Evolutionary conservation across 1,140 invertebrate genomes (phyloP), one percentile per base, ranked within the genome.

Genomic region (Zophobas morio): DNA sequence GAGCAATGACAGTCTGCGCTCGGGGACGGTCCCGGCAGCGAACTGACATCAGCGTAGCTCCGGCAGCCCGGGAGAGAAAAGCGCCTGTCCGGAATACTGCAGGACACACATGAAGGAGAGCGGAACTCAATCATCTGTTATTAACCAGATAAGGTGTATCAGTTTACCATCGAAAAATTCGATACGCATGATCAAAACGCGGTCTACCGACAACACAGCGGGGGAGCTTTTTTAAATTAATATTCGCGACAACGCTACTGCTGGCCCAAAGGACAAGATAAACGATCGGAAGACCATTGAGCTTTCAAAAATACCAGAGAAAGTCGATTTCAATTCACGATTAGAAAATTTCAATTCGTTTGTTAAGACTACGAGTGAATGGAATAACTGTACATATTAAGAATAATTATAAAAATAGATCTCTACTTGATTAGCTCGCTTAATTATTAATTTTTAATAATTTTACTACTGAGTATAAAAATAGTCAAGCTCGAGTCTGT

Each of bases 21-120:
- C 78, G 79, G 78, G 79, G 76, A 78, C 78, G 76, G 79, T 80
- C 82, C 83, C 80, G 79, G 80, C 83, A 80, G 77, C 76, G 70
- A 79, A 84, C 83, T 83, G 83, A 81, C 78, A 63, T 6, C 70
- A 60, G 63, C 63, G 54, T 53, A 82, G 82, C 82, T 82, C 81
- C 82, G 79, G 81, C 74, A 74, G 76, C 78, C 82, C 81, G 82
- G 81, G 81, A 80, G 76, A 80, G 79, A 71, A 81, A 79, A 81
- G 82, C 81, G 81, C 80, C 82, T 79, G 81, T 80, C 80, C 81
- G 81, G 80, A 80, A 79, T 80, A 80, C 49, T 74, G 56, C 76
- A 76, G 75, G 53, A 74, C 72, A 74, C 72, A 57, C 37, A 74
- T 57, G 56, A 20, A 57, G 5, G 56, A 46, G 72, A 74, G 72